Conservation (phyloP, 2,888 invertebrate genomes). For the Rhopalosiphum nymphaeae region DNA sequence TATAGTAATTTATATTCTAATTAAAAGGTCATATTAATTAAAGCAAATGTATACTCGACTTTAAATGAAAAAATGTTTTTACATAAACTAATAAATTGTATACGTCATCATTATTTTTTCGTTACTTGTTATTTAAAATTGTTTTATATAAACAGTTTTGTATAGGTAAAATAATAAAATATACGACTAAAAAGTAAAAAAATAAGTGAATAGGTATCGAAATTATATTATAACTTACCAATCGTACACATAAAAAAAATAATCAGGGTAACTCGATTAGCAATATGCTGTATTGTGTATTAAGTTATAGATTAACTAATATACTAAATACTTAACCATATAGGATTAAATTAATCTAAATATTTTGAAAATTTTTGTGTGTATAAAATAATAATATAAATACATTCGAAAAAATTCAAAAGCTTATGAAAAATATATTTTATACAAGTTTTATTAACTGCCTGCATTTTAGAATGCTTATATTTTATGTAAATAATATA, state of each 20-base stretch:
- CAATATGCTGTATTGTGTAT: not conserved
- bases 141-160: not conserved
- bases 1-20: not conserved
- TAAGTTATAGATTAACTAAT: not conserved
- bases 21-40: slow-evolving; percentile 11
- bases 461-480: too few species aligned
- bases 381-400: not conserved
- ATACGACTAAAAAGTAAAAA: not conserved
- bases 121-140: not conserved
- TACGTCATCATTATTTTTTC: not conserved
- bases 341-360: not conserved
- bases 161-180: not conserved
- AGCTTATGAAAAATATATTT: not conserved
- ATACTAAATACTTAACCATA: not conserved
- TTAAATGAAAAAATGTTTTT: not conserved
- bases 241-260: not conserved
- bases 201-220: not conserved
- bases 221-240: not conserved
- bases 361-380: not conserved
- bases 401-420: not conserved
- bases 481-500: too few species aligned
- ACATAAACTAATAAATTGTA: slow-evolving; percentile 6
- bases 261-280: not conserved
- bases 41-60: not conserved
- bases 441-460: not conserved